phyloP scores from a whole-genome alignment of 1,140 invertebrate genomes.

The Caenorhabditis remanei region DNA sequence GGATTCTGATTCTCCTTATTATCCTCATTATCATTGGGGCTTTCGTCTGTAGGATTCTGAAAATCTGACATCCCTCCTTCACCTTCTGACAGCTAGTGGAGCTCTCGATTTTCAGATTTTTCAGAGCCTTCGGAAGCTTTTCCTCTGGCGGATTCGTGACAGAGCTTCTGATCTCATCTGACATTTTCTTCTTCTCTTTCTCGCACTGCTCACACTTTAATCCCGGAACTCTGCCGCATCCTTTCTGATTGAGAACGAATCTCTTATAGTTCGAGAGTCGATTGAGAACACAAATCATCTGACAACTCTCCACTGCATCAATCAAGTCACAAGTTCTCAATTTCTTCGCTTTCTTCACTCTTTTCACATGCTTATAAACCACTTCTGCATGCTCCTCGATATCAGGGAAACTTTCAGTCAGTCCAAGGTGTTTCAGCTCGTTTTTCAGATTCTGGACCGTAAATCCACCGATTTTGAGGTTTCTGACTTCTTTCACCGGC shows the following conservation, averaged over 20 bases:
- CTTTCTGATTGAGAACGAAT: too few species aligned
- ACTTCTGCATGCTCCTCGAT: not conserved
- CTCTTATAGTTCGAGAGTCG: slow-evolving; percentile 80
- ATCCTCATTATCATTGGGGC: too few species aligned
- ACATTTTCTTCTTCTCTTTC: too few species aligned
- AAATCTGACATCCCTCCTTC: too few species aligned
- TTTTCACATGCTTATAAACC: not conserved
- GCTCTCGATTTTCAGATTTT: not conserved
- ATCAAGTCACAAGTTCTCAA: slow-evolving; percentile 84
- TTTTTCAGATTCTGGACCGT: not conserved
- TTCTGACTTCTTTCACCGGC: not conserved
- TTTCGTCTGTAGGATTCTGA: too few species aligned
- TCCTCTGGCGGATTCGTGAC: not conserved
- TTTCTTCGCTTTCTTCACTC: slow-evolving; percentile 80
- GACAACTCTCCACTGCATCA: slow-evolving; percentile 83
- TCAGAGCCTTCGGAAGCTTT: not conserved
- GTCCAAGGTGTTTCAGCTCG: not conserved
- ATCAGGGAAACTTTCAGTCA: not conserved
- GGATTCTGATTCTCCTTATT: too few species aligned
- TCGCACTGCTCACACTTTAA: not conserved
- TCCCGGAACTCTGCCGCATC: too few species aligned
- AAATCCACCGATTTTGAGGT: not conserved
- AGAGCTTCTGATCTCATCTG: not conserved
- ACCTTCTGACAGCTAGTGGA: too few species aligned
- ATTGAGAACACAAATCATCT: slow-evolving; percentile 82